Conservation (phyloP, 1,140 invertebrate genomes). For the Aricia agestis region DNA sequence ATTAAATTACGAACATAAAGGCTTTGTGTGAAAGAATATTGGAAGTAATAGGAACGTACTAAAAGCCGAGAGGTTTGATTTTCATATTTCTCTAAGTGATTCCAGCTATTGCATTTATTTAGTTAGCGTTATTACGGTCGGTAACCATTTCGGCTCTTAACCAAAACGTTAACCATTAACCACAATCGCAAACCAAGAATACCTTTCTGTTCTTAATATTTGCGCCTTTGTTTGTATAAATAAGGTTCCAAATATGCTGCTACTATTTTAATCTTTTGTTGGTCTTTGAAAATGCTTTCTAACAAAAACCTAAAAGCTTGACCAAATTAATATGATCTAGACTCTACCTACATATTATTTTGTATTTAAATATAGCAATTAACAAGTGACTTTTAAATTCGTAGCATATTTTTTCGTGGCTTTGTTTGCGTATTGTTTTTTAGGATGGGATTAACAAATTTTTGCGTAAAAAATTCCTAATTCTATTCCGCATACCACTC, state of each 20-base stretch:
- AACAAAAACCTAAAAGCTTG: no score
- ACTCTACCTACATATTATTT: no score
- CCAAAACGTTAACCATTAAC: neutral
- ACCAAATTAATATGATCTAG: no score
- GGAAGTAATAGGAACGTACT: neutral
- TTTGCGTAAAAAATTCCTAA: no score
- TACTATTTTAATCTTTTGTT: neutral
- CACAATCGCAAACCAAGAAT: neutral
- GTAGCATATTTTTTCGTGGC: no score
- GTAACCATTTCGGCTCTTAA: neutral
- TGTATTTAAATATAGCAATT: no score
- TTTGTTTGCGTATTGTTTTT: no score
- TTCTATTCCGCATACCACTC: no score
- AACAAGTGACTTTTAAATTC: no score
- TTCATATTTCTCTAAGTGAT: slow-evolving; percentile 16
- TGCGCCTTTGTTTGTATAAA: neutral
- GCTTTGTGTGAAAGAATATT: neutral
- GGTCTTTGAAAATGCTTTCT: no score
- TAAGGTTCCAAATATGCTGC: neutral
- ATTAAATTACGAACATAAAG: neutral
- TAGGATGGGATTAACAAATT: no score
- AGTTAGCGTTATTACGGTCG: neutral
- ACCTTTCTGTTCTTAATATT: neutral
- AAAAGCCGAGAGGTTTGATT: neutral
- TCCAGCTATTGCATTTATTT: neutral